These are phyloP conservation scores for Henicopernis longicauda DNA, from an alignment of 2,113 vertebrate genomes.

Conservation along the genomic window DNA sequence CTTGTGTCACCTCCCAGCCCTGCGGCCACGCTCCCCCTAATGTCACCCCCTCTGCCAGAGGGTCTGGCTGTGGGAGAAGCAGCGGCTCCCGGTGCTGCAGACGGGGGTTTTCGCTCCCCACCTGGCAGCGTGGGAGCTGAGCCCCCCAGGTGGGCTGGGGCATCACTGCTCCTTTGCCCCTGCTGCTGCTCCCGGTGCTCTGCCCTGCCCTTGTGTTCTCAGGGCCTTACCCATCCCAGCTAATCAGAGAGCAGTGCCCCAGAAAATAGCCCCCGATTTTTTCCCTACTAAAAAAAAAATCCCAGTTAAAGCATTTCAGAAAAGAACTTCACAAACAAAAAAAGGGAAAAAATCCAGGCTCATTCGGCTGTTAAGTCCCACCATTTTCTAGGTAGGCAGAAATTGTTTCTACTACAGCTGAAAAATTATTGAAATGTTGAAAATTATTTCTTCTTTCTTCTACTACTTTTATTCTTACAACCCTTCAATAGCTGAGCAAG, in stretches of 20 bases:
- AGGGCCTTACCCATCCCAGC: fast-evolving
- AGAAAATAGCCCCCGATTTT: neutral
- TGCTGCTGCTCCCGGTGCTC: no score
- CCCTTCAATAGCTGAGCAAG: neutral
- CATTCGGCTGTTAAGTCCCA: neutral
- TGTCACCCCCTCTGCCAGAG: fast-evolving
- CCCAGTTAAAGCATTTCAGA: neutral
- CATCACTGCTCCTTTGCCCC: fast-evolving
- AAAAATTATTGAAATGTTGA: neutral
- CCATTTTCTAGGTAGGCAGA: neutral
- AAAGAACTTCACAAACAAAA: neutral
- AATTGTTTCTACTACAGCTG: neutral
- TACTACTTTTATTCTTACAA: neutral
- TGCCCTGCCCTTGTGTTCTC: neutral
- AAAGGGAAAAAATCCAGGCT: neutral
- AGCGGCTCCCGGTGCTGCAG: fast-evolving
- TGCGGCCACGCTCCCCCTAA: fast-evolving
- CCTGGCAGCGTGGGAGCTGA: fast-evolving
- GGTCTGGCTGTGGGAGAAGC: neutral
- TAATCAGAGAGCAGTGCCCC: neutral
- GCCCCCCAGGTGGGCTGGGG: neutral
- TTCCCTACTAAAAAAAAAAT: neutral
- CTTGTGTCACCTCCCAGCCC: neutral
- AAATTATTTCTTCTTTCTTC: neutral
- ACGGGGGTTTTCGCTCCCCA: neutral